Evolutionary conservation across 2,888 invertebrate species (phyloP), one percentile per base, ranked within the genome.

Genomic region (Parascotia fuliginaria): DNA sequence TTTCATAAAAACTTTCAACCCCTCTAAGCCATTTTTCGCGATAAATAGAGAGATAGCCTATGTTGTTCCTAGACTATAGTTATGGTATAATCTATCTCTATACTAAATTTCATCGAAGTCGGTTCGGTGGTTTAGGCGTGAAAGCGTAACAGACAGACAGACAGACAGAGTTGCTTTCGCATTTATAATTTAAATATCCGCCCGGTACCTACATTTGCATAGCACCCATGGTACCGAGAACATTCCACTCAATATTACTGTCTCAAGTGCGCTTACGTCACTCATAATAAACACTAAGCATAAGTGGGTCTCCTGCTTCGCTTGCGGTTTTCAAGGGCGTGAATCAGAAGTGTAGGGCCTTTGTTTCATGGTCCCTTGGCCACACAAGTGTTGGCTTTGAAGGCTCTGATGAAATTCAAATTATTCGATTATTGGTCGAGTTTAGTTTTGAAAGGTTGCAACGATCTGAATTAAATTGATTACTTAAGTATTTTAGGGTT

Each of bases 371-470:
- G 65, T 43, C 46, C 36, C 49, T 62, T 68, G 60, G 42, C 42
- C 42, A 42, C 42, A 57, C 52, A 43, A 74, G 74, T 75, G 70
- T 71, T 70, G 65, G 54, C 57, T 57, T 67, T 63, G 65, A 58
- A 55, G 46, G 56, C 62, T 65, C 55, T 67, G 74, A 77, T 77
- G 72, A 74, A 75, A 60, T 75, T 71, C 63, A 73, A 72, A 74
- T 75, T 55, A 51, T 42, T 46, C 42, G 42, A 47, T 38, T 43
- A 14, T 47, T 38, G 42, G 50, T 36, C 42, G 11, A 39, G 28
- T 27, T 14, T 24, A 9, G 1, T 27, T 0, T 15, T 39, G 22
- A 33, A n/a, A n/a, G n/a, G n/a, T n/a, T n/a, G n/a, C n/a, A n/a
- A n/a, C n/a, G n/a, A n/a, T n/a, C n/a, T n/a, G n/a, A n/a, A n/a